These are phyloP conservation scores for Agonum fuliginosum DNA, from an alignment of 2,888 invertebrate genomes.

Conservation along the genomic window DNA sequence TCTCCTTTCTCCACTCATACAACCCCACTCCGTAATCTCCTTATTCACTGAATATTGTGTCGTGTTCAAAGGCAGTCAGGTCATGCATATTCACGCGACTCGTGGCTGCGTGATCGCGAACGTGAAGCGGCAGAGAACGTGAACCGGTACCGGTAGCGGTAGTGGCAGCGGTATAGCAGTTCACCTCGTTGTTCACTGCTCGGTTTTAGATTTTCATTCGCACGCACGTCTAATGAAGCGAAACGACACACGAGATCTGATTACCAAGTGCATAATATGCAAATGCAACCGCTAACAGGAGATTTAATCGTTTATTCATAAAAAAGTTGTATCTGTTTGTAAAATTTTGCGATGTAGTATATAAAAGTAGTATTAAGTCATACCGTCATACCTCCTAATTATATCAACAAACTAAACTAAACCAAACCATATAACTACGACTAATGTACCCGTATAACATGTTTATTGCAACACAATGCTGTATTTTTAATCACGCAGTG, in stretches of 20 bases:
- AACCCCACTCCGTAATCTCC: neutral
- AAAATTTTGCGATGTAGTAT: too few relatives aligned
- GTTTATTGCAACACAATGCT: too few relatives aligned
- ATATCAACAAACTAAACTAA: too few relatives aligned
- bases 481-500: too few relatives aligned
- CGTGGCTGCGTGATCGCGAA: neutral
- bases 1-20: neutral
- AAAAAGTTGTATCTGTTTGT: too few relatives aligned
- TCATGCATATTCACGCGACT: constrained; percentile 28
- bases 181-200: neutral
- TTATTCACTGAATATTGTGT: neutral
- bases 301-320: too few relatives aligned
- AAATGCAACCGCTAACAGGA: too few relatives aligned
- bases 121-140: neutral
- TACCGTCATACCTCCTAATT: too few relatives aligned
- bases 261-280: neutral
- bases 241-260: constrained; percentile 27
- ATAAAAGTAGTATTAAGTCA: too few relatives aligned
- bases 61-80: constrained; percentile 12
- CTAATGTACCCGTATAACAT: too few relatives aligned
- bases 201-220: constrained; percentile 15
- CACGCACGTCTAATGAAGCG: constrained; percentile 35
- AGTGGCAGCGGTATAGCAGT: neutral
- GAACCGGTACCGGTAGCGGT: neutral
- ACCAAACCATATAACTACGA: too few relatives aligned